Base-by-base conservation (phyloP, 2,888 invertebrate species). In the Ommatoiulus sabulosus region DNA sequence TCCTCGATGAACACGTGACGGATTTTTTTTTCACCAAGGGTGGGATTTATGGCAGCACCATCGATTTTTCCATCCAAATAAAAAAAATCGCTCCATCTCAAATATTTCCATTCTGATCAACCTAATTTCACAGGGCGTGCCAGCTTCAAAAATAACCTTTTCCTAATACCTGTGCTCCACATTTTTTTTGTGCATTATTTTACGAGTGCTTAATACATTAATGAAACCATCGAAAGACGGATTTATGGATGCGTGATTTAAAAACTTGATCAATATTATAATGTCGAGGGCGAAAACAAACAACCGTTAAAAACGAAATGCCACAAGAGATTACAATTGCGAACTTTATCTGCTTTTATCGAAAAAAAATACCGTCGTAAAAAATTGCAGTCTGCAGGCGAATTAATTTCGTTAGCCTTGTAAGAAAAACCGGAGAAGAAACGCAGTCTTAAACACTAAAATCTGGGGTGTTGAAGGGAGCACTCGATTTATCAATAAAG, bases 21-120 rank as follows among this genome's bases (percentile, higher is more conserved):
- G 63, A 20, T 20, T 63, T 20, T 52, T n/a, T 20, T 72, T 72
- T 72, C 24, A 72, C 24, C 72, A 72, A 63, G 63, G 24, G 72
- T 35, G 72, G 72, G 20, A 52, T 72, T 72, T 72, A 72, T 72
- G 72, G 72, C 20, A 72, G 72, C 24, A 8, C 24, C 24, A 72
- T 72, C 72, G 72, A 72, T 72, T 72, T 72, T 72, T 24, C 63
- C 10, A 7, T 24, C 7, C 72, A 24, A 72, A 63, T 57, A 57
- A 57, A 63, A 63, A 72, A 72, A 72, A 24, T 24, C 72, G 72
- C 72, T 72, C 72, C 24, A 72, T 72, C 72, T 72, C 72, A 72
- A 72, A 72, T 72, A 72, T 72, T 72, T 72, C 24, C 72, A 72
- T 72, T 72, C 72, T 24, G 72, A 72, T 72, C 72, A 24, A 20